Percentiles rank a stretch among this genome's conserved stretches.
Conservation (phyloP, 2,888 invertebrate species). For the Amphipyra berbera region DNA sequence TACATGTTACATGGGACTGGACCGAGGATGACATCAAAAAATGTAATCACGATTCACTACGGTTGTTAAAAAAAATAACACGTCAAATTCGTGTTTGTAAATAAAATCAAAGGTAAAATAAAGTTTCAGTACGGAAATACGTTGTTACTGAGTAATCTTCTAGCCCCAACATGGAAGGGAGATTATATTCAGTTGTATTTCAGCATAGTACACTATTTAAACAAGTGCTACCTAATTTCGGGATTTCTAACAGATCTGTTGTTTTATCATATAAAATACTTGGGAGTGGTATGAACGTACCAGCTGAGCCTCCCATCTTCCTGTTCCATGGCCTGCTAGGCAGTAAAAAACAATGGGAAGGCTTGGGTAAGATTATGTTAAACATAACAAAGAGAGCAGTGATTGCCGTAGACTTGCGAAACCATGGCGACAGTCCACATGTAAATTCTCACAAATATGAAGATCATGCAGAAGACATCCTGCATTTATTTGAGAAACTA, state of each 20-base stretch:
- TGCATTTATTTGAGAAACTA: conserved; percentile 90
- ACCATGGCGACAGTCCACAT: conserved; percentile 98
- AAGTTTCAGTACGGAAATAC: conserved; percentile 1
- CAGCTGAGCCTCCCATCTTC: conserved; percentile 72
- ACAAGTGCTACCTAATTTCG: conserved; percentile 18
- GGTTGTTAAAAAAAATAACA: not conserved
- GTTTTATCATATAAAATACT: conserved; percentile 78
- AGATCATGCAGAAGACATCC: conserved; percentile 93
- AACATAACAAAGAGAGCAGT: conserved; percentile 93
- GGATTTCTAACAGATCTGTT: conserved; percentile 56
- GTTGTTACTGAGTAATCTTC: not conserved
- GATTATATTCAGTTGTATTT: conserved; percentile 22
- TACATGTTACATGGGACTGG: too few species aligned
- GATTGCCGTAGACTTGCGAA: conserved; percentile 96
- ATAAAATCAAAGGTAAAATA: conserved; percentile 2
- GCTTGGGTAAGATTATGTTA: conserved; percentile 92
- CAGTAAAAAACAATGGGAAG: conserved; percentile 96
- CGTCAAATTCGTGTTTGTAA: conserved; percentile 18
- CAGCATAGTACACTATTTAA: conserved; percentile 26
- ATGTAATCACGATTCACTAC: too few species aligned
- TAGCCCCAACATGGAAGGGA: conserved; percentile 29
- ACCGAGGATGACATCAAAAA: too few species aligned
- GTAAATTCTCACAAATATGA: conserved; percentile 92
- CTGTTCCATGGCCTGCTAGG: conserved; percentile 96
- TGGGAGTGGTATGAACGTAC: conserved; percentile 63